These are phyloP conservation scores for Actinemys pallida DNA, from an alignment of 2,113 vertebrate genomes.

Conservation along the genomic window DNA sequence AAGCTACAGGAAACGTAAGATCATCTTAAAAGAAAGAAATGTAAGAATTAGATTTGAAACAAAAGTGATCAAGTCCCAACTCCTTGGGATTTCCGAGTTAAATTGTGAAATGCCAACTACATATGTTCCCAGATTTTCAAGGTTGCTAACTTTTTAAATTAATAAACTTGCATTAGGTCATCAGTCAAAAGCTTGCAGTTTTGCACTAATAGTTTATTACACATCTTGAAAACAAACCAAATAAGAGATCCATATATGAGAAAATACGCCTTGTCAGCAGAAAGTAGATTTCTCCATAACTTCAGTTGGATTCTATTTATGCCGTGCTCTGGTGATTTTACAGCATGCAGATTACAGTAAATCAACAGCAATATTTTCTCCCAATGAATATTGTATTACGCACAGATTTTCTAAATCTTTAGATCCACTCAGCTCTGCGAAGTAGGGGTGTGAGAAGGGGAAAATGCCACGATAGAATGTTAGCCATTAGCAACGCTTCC, in stretches of 20 bases:
- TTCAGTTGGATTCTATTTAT: neutral
- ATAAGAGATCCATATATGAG: neutral
- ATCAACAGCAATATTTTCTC: neutral
- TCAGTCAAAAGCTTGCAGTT: constrained; percentile 13
- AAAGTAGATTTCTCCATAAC: accelerated
- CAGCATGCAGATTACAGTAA: neutral
- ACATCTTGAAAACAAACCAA: neutral
- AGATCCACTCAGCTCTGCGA: neutral
- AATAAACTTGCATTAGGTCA: neutral
- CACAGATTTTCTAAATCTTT: neutral
- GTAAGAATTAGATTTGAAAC: neutral
- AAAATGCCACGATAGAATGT: accelerated
- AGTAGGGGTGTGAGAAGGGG: accelerated
- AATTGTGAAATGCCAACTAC: neutral
- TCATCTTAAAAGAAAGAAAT: neutral
- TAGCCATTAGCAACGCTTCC: neutral
- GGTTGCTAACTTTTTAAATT: neutral
- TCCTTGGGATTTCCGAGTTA: neutral
- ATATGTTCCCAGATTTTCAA: neutral
- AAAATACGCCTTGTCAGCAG: neutral
- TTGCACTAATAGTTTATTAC: neutral
- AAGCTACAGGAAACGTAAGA: neutral
- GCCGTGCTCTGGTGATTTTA: neutral
- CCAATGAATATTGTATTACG: neutral
- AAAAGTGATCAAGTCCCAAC: constrained; percentile 1